Evolutionary conservation across 2,113 vertebrate genomes (phyloP), one percentile per base, ranked within the genome.

Genomic region (Hystrix brachyura): DNA sequence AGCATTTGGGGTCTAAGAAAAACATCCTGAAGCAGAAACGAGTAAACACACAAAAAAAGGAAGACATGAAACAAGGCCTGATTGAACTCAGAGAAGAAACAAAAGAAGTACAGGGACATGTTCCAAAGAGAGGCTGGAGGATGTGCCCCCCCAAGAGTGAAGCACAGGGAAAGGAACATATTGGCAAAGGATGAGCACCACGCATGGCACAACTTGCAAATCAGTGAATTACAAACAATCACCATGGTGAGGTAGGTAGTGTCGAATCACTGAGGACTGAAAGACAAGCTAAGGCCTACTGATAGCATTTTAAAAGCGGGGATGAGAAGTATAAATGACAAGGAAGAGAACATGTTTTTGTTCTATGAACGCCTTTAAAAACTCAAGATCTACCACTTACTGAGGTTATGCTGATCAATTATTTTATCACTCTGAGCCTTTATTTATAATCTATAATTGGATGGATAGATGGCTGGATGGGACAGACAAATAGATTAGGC

Each of bases 361-460:
- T 83, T 85, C 82, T 82, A 57, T n/a, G n/a, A 91, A 67, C 62
- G 93, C 91, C 34, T 55, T n/a, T 94, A 57, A 94, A 72, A 95
- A 88, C n/a, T 51, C 82, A 74, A 84, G n/a, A 10, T 85, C 59
- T 76, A 87, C 23, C 48, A 67, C 55, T 62, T 69, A 59, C 60
- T 79, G 51, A 78, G 84, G 32, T 8, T 88, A 79, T 19, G 13
- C 15, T 57, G 34, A 90, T n/a, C 23, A 60, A 53, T 65, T 71
- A 32, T 59, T 94, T 94, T 55, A 87, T 29, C 62, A 83, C 0
- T 32, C 25, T 71, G 71, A 76, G 32, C 15, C 51, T 83, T 94
- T 71, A 65, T 62, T 85, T 76, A 29, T 89, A 59, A 91, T 59
- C 25, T 46, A 12, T 43, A 76, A 81, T 19, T 25, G 53, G 38